Evolutionary conservation across 2,888 invertebrate genomes (phyloP), one percentile per base, ranked within the genome.

Genomic region (Acanthoscelides obtectus): DNA sequence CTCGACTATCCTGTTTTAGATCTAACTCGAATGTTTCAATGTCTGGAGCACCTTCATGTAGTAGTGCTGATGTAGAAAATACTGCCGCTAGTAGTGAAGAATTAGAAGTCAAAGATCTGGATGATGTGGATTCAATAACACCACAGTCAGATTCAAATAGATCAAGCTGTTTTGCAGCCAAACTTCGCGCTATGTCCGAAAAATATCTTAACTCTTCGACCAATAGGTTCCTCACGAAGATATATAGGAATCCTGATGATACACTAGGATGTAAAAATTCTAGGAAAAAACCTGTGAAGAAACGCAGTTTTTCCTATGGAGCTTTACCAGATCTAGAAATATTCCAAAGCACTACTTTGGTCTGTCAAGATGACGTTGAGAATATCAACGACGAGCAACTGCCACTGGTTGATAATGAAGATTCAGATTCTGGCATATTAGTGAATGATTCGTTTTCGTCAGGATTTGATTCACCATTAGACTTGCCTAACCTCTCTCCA

Each of bases 341-440:
- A 80, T 89, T 93, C 76, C 89, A 91, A 71, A 88, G 87, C 80
- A 86, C 85, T 66, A 88, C 88, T 74, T 89, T 88, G 81, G 89
- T 91, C 0, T 86, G 91, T 12, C 91, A 89, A 81, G 89, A 90
- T 75, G 90, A 91, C 77, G 89, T 90, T 66, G 86, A 87, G 19
- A 86, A 86, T 19, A 88, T 87, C 79, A 78, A 79, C 74, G 79
- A 80, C 20, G 81, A 82, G 66, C 88, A 89, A 82, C 88, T 88
- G 70, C 84, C 88, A 70, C 86, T 89, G 78, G 88, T 89, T 79
- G 90, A 90, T 78, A 88, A 88, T 77, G 92, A 92, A 81, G 93
- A 93, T 84, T 90, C 91, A 73, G 93, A 93, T 83, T 92, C 92
- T 25, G 93, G 93, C 64, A 93, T 93, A 78, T 87, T 92, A 81